Base-by-base conservation (phyloP, 2,888 invertebrate species). In the Drosophila atripex region DNA sequence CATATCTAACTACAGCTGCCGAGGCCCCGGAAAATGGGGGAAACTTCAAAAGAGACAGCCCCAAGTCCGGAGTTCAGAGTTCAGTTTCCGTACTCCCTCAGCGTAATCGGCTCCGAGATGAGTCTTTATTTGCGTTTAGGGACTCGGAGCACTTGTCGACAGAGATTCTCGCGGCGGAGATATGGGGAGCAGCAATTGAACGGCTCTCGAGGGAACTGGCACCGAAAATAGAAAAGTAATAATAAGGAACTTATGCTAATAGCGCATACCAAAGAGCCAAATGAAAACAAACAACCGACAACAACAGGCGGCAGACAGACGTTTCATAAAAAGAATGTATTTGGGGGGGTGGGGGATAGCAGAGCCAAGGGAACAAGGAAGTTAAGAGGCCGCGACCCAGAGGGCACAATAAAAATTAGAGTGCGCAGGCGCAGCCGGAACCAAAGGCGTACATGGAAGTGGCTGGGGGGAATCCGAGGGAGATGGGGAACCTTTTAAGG, bases 211-310 rank as follows among this genome's bases (percentile, higher is more conserved):
- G 53, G 45, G 58, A 74, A 35, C 51, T 45, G 55, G 32, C 23
- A n/a, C 55, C 65, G 66, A 55, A 61, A 65, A 59, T 51, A 73
- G 54, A 65, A 57, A 58, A 64, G 52, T 45, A 65, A 72, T 53
- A 73, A 73, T 45, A 59, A 46, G 58, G 46, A 84, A 76, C 76
- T 78, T 76, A 84, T 78, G 87, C 80, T 88, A 84, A 84, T 84
- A 76, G 88, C 84, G 87, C 84, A 88, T 84, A 75, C 84, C 88
- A 84, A 86, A 86, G 54, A 73, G 51, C 73, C 73, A 66, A 78
- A 71, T 72, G 72, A 54, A 72, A 65, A 54, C 53, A 61, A 50
- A 49, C 55, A 50, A 65, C 49, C 51, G 73, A 68, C 74, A 71
- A 66, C 71, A 71, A 57, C 55, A 64, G 63, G 69, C 52, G 49